These are phyloP conservation scores for Bombus fervidus DNA, from an alignment of 1,140 invertebrate species.

Conservation along the genomic window DNA sequence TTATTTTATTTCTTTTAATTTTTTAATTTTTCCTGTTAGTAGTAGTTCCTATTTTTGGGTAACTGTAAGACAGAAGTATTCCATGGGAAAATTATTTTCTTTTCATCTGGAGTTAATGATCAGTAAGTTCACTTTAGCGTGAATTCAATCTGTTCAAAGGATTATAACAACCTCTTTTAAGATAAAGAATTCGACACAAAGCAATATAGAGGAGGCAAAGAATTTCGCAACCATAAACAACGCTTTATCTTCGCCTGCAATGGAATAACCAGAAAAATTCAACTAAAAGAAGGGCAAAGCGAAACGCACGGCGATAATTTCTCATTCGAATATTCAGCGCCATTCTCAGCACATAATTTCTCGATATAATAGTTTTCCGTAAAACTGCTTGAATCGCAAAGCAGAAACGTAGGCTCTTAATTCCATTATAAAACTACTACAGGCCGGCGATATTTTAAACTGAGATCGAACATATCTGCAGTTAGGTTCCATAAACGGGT, in stretches of 20 bases:
- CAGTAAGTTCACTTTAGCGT: not conserved
- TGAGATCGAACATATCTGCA: not conserved
- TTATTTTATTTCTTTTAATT: no score
- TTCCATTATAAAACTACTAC: not conserved
- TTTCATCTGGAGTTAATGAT: not conserved
- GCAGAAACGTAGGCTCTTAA: not conserved
- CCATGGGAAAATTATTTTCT: no score
- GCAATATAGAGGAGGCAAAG: not conserved
- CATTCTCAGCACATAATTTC: conserved; percentile 32
- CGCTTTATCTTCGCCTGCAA: not conserved
- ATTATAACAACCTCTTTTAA: not conserved
- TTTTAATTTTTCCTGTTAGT: no score
- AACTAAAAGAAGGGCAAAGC: not conserved
- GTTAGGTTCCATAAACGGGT: not conserved
- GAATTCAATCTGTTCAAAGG: not conserved
- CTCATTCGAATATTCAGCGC: conserved; percentile 18
- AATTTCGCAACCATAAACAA: not conserved
- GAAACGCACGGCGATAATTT: not conserved
- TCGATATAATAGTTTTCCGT: conserved; percentile 18
- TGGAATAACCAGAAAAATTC: not conserved
- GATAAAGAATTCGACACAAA: not conserved
- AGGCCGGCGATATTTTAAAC: not conserved
- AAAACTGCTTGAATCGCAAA: not conserved
- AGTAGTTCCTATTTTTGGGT: no score
- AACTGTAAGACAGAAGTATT: no score